Conservation (phyloP, 2,113 vertebrate genomes). For the Chroicocephalus ridibundus region DNA sequence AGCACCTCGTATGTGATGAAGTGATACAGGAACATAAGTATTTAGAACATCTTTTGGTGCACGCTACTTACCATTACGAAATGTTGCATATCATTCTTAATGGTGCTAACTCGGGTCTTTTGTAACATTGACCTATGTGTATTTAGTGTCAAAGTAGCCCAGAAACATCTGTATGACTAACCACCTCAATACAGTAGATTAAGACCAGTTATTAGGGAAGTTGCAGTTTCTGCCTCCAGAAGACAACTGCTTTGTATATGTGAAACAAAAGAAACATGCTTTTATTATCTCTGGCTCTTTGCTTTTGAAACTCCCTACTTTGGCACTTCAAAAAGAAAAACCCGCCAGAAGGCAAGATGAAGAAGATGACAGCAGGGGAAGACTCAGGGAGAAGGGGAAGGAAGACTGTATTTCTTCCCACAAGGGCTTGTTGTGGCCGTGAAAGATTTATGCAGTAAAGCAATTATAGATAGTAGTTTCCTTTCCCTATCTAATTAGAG, state of each 20-base stretch:
- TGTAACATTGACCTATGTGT: neutral
- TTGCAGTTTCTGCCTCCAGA: neutral
- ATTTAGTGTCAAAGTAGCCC: neutral
- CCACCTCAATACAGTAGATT: neutral
- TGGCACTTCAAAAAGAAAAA: neutral
- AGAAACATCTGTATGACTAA: neutral
- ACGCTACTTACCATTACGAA: neutral
- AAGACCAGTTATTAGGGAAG: neutral
- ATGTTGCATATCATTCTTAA: neutral
- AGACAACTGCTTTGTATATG: neutral
- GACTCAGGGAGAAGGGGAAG: neutral
- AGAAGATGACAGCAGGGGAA: neutral
- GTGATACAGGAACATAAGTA: neutral
- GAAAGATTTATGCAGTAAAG: slow-evolving; percentile 22
- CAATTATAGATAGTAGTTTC: neutral
- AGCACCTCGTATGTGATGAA: neutral
- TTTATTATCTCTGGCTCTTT: neutral
- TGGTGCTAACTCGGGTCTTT: neutral
- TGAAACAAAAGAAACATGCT: neutral
- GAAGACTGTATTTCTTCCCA: neutral
- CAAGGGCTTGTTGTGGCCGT: neutral
- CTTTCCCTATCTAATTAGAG: neutral
- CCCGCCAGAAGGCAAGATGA: neutral
- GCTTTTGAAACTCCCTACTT: neutral
- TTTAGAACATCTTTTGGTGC: neutral